Evolutionary conservation across 23 tunicate species (phyloP).

Genomic region (Ascidia mentula): DNA sequence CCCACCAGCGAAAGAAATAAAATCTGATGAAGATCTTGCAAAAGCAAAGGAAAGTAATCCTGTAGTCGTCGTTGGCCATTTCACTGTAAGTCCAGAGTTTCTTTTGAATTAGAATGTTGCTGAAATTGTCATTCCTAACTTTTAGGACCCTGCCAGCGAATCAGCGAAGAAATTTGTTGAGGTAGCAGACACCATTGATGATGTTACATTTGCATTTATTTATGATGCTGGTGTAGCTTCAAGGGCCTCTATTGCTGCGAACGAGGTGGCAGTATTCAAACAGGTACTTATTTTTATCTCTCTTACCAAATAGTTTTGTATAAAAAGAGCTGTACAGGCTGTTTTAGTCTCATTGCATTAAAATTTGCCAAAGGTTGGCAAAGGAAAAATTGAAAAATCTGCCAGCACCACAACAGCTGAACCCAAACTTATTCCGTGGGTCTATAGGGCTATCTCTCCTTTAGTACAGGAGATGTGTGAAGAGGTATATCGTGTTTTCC

Average conservation of each 20-base stretch:
- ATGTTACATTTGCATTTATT: slow-evolving; percentile 74
- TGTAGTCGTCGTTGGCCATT: slow-evolving; percentile 81
- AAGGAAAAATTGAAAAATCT: slow-evolving; percentile 11
- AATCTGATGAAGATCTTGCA: slow-evolving; percentile 50
- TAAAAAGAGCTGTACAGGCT: neutral
- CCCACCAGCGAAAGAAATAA: slow-evolving; percentile 62
- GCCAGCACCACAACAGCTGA: slow-evolving; percentile 1
- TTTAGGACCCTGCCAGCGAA: slow-evolving; percentile 52
- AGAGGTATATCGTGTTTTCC: slow-evolving; percentile 48
- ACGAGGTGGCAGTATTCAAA: slow-evolving; percentile 66
- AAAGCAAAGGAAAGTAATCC: slow-evolving; percentile 58
- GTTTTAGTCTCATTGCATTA: neutral
- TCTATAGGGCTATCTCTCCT: slow-evolving; percentile 35
- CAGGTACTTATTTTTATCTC: too few relatives aligned
- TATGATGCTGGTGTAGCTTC: slow-evolving; percentile 72
- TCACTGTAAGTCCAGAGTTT: slow-evolving; percentile 68
- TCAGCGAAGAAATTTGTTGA: slow-evolving; percentile 29
- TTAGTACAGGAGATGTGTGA: slow-evolving; percentile 75
- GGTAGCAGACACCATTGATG: slow-evolving; percentile 89
- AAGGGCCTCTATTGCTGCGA: slow-evolving; percentile 35
- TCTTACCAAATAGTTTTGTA: too few relatives aligned
- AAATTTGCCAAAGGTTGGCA: slow-evolving; percentile 17
- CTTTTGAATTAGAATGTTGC: too few relatives aligned
- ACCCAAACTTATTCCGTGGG: slow-evolving; percentile 20
- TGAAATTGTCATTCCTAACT: too few relatives aligned